Percentiles rank a stretch among this genome's conserved stretches.
phyloP scores from a whole-genome alignment of 2,888 invertebrate genomes.

The Argynnis bischoffii region DNA sequence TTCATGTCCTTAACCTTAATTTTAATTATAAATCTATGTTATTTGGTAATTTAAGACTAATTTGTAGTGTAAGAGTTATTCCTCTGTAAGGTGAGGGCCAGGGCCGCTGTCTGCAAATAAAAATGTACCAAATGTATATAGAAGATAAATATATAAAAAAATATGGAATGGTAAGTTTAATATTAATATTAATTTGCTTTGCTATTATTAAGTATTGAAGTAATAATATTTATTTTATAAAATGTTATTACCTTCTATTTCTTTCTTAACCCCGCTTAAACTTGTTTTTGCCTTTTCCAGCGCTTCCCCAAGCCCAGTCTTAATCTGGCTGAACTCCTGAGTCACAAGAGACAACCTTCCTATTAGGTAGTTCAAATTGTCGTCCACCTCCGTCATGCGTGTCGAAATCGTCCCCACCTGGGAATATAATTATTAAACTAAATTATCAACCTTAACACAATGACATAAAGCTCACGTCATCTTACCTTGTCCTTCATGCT shows the following conservation, averaged over 20 bases:
- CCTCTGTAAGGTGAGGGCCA: slow-evolving; percentile 79
- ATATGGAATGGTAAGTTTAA: too few relatives aligned
- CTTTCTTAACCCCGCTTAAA: slow-evolving; percentile 82
- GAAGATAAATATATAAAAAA: background rate
- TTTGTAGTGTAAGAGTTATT: slow-evolving; percentile 30
- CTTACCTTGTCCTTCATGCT: slow-evolving; percentile 88
- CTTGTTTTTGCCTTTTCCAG: slow-evolving; percentile 87
- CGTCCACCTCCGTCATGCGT: slow-evolving; percentile 89
- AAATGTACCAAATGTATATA: slow-evolving; percentile 5
- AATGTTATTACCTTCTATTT: slow-evolving; percentile 43
- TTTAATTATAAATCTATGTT: slow-evolving; percentile 41
- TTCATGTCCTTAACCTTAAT: slow-evolving; percentile 18
- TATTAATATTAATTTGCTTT: too few relatives aligned
- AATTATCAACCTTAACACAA: background rate
- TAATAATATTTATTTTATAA: background rate
- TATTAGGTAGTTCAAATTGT: slow-evolving; percentile 90
- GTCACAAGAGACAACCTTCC: slow-evolving; percentile 91
- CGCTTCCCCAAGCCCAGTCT: slow-evolving; percentile 87
- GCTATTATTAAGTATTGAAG: background rate
- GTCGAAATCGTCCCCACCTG: slow-evolving; percentile 89
- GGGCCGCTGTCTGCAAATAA: slow-evolving; percentile 76
- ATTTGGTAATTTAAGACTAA: slow-evolving; percentile 52
- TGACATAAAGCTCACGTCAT: slow-evolving; percentile 27
- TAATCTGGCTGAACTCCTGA: slow-evolving; percentile 92
- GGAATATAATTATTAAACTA: slow-evolving; percentile 26